Evolutionary conservation across 2,888 invertebrate genomes (phyloP).

Genomic region (Oxyscelio sp.): DNA sequence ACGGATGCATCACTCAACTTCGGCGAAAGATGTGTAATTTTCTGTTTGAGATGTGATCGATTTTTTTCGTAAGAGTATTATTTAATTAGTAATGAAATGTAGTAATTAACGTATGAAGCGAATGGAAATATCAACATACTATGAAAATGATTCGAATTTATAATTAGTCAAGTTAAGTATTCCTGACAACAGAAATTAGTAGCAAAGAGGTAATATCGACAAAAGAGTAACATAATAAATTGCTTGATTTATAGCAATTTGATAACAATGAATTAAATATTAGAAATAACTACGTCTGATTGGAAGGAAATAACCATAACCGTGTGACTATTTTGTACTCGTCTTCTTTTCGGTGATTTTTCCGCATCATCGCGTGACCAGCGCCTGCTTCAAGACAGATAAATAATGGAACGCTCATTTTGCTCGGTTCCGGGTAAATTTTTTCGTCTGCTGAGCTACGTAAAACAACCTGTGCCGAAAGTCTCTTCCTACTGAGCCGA

Average conservation of each 20-base stretch:
- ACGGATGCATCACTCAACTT: slow-evolving; percentile 12
- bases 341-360: slow-evolving; percentile 63
- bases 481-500: slow-evolving; percentile 76
- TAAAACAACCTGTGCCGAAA: slow-evolving; percentile 68
- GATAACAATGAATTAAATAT: slow-evolving; percentile 4
- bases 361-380: slow-evolving; percentile 76
- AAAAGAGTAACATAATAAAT: too few species aligned
- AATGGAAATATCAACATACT: too few species aligned
- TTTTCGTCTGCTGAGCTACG: slow-evolving; percentile 67
- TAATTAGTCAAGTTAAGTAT: too few species aligned
- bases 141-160: too few species aligned
- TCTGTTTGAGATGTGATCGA: neutral
- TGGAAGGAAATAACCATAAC: slow-evolving; percentile 66
- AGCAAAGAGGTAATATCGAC: too few species aligned
- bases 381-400: slow-evolving; percentile 61
- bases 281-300: slow-evolving; percentile 50
- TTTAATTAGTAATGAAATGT: too few species aligned
- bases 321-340: slow-evolving; percentile 67
- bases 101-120: too few species aligned
- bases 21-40: neutral
- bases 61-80: neutral
- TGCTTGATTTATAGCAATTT: slow-evolving; percentile 57
- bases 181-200: too few species aligned
- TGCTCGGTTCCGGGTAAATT: slow-evolving; percentile 69
- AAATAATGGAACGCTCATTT: slow-evolving; percentile 78